Conservation (phyloP, 1,140 invertebrate species). For the Euborellia annulipes region DNA sequence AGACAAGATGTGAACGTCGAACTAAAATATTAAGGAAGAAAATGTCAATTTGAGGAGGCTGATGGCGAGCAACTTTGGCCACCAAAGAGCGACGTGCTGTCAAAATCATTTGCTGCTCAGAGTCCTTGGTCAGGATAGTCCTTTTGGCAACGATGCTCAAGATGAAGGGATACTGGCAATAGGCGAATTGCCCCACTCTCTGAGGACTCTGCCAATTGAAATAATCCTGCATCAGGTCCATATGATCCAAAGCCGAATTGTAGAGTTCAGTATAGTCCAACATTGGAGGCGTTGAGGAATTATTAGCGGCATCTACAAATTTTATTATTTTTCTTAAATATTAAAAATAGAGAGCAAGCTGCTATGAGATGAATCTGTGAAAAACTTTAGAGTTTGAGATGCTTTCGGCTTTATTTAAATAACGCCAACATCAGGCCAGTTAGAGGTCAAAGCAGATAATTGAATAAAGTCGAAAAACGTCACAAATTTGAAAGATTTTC, state of each 20-base stretch:
- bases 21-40: conserved; percentile 49
- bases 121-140: conserved; percentile 46
- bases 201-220: conserved; percentile 42
- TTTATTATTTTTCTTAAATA: no score
- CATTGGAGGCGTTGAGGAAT: conserved; percentile 28
- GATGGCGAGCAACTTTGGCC: conserved; percentile 41
- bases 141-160: conserved; percentile 47
- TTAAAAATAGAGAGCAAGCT: no score
- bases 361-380: no score
- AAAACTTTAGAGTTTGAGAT: no score
- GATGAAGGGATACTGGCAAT: conserved; percentile 54
- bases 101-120: conserved; percentile 53
- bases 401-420: no score
- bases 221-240: conserved; percentile 49
- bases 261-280: conserved; percentile 46
- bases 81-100: conserved; percentile 44
- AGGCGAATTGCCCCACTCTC: conserved; percentile 39
- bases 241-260: conserved; percentile 45
- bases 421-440: no score
- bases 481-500: no score
- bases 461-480: no score
- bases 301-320: conserved; percentile 44
- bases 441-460: no score
- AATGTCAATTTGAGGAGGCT: conserved; percentile 47
- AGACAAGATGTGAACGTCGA: conserved; percentile 39